Evolutionary conservation across 2,113 vertebrate species (phyloP), one percentile per base, ranked within the genome.

Genomic region (Sialia sialis): DNA sequence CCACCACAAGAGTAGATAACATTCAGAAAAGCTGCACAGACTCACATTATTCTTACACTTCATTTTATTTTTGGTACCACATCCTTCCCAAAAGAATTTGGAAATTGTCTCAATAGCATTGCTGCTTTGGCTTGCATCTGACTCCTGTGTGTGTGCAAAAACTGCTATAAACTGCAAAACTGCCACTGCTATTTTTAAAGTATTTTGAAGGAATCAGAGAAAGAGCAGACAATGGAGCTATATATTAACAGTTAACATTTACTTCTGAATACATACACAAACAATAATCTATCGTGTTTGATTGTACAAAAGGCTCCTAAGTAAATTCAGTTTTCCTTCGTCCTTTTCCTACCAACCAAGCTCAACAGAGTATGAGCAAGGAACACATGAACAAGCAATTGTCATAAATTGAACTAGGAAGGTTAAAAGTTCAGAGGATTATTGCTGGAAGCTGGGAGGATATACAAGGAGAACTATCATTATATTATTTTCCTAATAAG

Each of bases 391-490:
- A 90, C 38, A 73, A 89, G 66, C 17, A 93, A 84, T 78, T 78
- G 60, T 80, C 52, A 85, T 84, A 66, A 89, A 68, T 54, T 5
- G 14, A 94, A 88, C 12, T 62, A 96, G 93, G 90, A 95, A 95
- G 92, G 84, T 92, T 90, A 94, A 92, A 96, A 96, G 89, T 95
- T 95, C 94, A 96, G 84, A 82, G 29, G 67, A 87, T 96, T 95
- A 72, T 68, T 93, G 87, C 56, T 96, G 92, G 87, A 96, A 95
- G 74, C 74, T 84, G 44, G 43, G 48, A 96, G 89, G 64, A 84
- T 91, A 84, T 70, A 68, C n/a, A 87, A 48, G 36, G 56, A 36
- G 60, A 94, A 56, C 26, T 91, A 78, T 78, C 52, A 77, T 80
- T 80, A 73, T 43, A 78, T 82, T 89, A 59, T 87, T 89, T 78